phyloP scores from a whole-genome alignment of 1,140 invertebrate species.

The Hylaeus volcanicus region DNA sequence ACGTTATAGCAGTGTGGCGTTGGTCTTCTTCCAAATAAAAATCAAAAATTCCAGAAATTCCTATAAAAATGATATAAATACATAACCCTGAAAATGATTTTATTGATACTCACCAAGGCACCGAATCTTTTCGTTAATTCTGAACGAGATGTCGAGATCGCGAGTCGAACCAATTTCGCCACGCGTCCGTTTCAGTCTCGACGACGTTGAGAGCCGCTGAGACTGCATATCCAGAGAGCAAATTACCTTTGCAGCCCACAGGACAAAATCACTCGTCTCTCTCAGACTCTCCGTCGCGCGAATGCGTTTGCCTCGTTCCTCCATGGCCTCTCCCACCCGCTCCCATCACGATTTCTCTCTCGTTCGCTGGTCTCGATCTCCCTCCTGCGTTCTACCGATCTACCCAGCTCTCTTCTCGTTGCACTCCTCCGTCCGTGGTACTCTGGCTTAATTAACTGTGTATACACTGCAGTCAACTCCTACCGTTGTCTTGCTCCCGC shows the following conservation, averaged over 20 bases:
- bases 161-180: neutral
- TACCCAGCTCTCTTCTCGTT: slow-evolving; percentile 28
- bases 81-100: too few species aligned
- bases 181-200: neutral
- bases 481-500: slow-evolving; percentile 78
- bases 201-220: slow-evolving; percentile 62
- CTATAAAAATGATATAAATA: too few species aligned
- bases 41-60: too few species aligned
- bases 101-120: too few species aligned
- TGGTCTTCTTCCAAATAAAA: too few species aligned
- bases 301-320: slow-evolving; percentile 47
- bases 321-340: slow-evolving; percentile 12
- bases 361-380: slow-evolving; percentile 38
- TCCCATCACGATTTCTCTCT: slow-evolving; percentile 1
- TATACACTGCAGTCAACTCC: slow-evolving; percentile 79
- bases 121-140: too few species aligned
- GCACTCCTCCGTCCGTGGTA: slow-evolving; percentile 61
- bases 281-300: slow-evolving; percentile 41
- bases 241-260: slow-evolving; percentile 73
- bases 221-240: slow-evolving; percentile 68
- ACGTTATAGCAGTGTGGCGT: too few species aligned
- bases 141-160: slow-evolving; percentile 36
- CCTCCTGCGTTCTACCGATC: slow-evolving; percentile 13
- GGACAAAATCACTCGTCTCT: slow-evolving; percentile 57
- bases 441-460: slow-evolving; percentile 80